Evolutionary conservation across 2,888 invertebrate species (phyloP), one percentile per base, ranked within the genome.

Genomic region (Choristoneura rosaceana): DNA sequence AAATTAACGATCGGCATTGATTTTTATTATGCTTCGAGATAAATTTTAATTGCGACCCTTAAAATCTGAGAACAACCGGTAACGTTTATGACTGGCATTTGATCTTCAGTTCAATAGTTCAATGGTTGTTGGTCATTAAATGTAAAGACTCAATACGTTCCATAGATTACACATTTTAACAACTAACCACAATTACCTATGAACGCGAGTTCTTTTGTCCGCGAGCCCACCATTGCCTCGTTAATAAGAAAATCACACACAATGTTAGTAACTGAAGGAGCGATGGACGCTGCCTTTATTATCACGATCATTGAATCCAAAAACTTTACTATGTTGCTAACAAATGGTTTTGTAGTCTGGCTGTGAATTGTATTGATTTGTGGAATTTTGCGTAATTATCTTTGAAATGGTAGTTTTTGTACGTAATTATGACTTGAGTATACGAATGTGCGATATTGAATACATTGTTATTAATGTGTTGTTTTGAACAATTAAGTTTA

Each of bases 301-400:
- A 38, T 65, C 15, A 66, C 43, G 64, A 69, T 66, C 63, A 69
- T 50, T 47, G 34, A 43, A 67, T 59, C 58, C 50, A n/a, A 47
- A 34, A 41, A 62, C 58, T 17, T 55, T 45, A 70, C 70, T 74
- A 70, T 68, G 70, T 70, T 70, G 67, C 63, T 58, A 38, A 68
- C 62, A 63, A 63, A 66, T 64, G 65, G 52, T 71, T 74, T 69
- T 71, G 69, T 65, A 60, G 62, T 67, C 78, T 80, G 80, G 74
- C 71, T 82, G 81, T 78, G 81, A 84, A 86, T 87, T 85, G 84
- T 87, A 78, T 86, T 79, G 78, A 80, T 84, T 84, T 88, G 88
- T 81, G 92, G 91, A 92, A 92, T 93, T 90, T 93, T 87, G 87
- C 90, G 87, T 90, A 90, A 93, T 93, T 92, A 90, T 87, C 83